Conservation (phyloP, 2,797 vertebrate species). For the Antrozous pallidus region DNA sequence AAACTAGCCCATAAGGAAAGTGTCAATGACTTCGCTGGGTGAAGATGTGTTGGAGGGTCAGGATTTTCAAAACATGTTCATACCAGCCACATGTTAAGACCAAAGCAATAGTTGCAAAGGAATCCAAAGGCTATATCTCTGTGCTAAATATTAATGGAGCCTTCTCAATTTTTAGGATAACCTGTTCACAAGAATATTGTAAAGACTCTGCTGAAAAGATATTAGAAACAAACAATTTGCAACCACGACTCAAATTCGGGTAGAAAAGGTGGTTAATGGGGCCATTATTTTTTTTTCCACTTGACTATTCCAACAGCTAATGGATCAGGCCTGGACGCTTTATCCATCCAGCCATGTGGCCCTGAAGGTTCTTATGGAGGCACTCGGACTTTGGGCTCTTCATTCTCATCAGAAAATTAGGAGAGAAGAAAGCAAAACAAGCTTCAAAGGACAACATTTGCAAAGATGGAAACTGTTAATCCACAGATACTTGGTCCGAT, state of each 20-base stretch:
- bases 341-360: background rate
- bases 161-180: background rate
- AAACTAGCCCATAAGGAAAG: background rate
- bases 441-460: background rate
- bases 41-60: background rate
- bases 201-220: background rate
- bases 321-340: background rate
- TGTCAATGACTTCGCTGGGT: background rate
- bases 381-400: background rate
- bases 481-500: background rate
- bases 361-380: background rate
- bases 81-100: background rate
- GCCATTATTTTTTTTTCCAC: background rate
- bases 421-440: background rate
- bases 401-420: background rate
- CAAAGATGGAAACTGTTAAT: background rate
- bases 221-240: background rate
- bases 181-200: background rate
- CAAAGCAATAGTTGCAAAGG: background rate
- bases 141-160: background rate
- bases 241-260: background rate
- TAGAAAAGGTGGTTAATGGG: background rate
- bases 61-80: conserved; percentile 11
- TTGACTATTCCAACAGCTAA: background rate
- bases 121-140: background rate